A percentile compares a stretch with the other conserved stretches of the same genome.
These are phyloP conservation scores for Geothlypis trichas DNA, from an alignment of 2,113 vertebrate species.

Conservation along the genomic window DNA sequence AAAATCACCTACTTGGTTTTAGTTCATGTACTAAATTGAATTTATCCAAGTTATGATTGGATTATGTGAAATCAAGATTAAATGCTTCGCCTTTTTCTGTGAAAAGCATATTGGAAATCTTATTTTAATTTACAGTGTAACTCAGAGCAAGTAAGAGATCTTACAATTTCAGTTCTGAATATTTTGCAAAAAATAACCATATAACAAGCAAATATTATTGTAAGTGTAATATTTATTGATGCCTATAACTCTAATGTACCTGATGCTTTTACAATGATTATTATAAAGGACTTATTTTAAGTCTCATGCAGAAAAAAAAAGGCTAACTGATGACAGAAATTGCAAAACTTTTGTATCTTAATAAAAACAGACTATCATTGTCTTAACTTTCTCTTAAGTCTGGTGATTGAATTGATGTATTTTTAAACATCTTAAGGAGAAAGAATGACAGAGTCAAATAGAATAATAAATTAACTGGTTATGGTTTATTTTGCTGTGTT, in stretches of 20 bases:
- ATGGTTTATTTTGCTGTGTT: neutral
- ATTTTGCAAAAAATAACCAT: neutral
- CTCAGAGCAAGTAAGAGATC: neutral
- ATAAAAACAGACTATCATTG: neutral
- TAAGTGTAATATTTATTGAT: neutral
- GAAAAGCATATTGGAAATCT: neutral
- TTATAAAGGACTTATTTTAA: neutral
- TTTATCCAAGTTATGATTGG: neutral
- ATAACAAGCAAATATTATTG: neutral
- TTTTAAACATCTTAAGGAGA: constrained; percentile 1
- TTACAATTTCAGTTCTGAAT: neutral
- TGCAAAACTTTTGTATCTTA: neutral
- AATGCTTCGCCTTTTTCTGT: neutral
- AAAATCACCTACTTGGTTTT: neutral
- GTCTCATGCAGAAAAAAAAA: neutral
- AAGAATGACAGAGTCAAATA: neutral
- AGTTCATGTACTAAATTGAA: neutral
- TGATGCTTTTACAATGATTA: neutral
- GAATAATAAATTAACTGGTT: neutral
- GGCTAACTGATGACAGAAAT: neutral
- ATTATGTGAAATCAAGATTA: neutral
- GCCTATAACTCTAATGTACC: neutral
- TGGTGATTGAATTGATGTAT: neutral
- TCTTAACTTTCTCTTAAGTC: neutral
- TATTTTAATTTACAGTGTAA: neutral